A percentile compares a stretch with the other conserved stretches of the same genome.
Conservation (phyloP, 2,797 vertebrate genomes). For the Anisognathus igniventris region DNA sequence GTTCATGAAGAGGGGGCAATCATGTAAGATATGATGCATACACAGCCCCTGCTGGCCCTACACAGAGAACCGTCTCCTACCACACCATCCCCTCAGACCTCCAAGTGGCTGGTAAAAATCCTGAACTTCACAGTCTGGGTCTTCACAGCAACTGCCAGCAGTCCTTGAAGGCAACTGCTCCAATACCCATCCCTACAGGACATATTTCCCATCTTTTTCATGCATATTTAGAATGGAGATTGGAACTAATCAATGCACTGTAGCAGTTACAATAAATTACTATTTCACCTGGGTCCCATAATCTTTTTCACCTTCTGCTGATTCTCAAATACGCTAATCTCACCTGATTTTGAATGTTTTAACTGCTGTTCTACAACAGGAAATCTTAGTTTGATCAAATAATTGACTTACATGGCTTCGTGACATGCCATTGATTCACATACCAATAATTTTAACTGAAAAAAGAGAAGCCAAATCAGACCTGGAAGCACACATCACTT, state of each 20-base stretch:
- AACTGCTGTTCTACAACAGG: not conserved
- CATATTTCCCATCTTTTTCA: not conserved
- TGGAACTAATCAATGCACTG: not conserved
- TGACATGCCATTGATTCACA: not conserved
- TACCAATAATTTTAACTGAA: not conserved
- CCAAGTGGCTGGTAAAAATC: not conserved
- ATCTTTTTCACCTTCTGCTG: not conserved
- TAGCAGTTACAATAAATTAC: not conserved
- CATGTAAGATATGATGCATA: not conserved
- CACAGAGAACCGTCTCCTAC: not conserved
- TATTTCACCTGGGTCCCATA: not conserved
- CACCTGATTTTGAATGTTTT: not conserved
- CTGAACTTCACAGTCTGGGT: not conserved
- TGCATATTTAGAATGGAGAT: not conserved
- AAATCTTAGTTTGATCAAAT: not conserved
- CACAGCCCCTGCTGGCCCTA: fast-evolving
- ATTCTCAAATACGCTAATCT: not conserved
- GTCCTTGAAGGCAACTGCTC: not conserved
- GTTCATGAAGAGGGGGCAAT: not conserved
- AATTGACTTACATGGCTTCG: not conserved
- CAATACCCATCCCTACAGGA: not conserved
- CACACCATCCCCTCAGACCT: not conserved
- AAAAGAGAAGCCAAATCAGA: not conserved
- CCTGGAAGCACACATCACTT: not conserved
- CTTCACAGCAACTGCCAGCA: not conserved